Conservation (phyloP, 2,888 invertebrate species). For the Euproctis similis region DNA sequence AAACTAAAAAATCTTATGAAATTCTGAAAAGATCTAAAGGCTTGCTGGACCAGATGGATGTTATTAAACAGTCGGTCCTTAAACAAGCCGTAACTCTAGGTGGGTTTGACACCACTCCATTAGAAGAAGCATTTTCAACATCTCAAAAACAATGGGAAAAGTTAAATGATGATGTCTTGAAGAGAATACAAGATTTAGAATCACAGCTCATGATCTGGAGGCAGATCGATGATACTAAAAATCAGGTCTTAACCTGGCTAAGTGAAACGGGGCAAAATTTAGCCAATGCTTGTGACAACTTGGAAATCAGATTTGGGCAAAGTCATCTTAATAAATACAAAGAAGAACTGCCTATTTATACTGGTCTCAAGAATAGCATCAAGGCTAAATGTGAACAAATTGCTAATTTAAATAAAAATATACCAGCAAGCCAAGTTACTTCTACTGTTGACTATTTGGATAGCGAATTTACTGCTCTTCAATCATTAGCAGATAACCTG, state of each 20-base stretch:
- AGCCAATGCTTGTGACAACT: slow-evolving; percentile 83
- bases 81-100: slow-evolving; percentile 82
- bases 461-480: slow-evolving; percentile 85
- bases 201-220: slow-evolving; percentile 95
- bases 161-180: slow-evolving; percentile 81
- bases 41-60: slow-evolving; percentile 85
- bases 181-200: slow-evolving; percentile 86
- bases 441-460: slow-evolving; percentile 80
- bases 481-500: slow-evolving; percentile 82
- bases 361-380: slow-evolving; percentile 85
- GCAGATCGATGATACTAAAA: slow-evolving; percentile 90
- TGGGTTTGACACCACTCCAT: slow-evolving; percentile 77
- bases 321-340: slow-evolving; percentile 87
- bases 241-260: slow-evolving; percentile 89
- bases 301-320: slow-evolving; percentile 88
- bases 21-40: slow-evolving; percentile 84
- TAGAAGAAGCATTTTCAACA: slow-evolving; percentile 76
- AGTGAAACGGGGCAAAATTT: slow-evolving; percentile 87
- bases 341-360: slow-evolving; percentile 87
- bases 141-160: slow-evolving; percentile 82
- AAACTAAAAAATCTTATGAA: slow-evolving; percentile 84
- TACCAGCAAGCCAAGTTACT: slow-evolving; percentile 80
- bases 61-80: slow-evolving; percentile 82
- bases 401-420: slow-evolving; percentile 82
- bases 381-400: slow-evolving; percentile 87